Conservation (phyloP, 2,113 vertebrate genomes). For the Hemichromis elongatus region DNA sequence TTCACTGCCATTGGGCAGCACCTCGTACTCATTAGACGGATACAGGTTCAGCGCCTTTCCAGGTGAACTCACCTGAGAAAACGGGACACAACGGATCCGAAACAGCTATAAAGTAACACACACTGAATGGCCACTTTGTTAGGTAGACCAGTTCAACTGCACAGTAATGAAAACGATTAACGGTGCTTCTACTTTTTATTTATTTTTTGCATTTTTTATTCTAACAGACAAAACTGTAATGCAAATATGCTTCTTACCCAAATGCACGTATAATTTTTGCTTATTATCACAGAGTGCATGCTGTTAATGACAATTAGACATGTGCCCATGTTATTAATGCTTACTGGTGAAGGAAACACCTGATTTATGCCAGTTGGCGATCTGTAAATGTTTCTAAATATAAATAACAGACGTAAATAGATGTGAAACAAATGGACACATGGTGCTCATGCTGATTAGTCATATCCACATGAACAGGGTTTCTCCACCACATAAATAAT, state of each 20-base stretch:
- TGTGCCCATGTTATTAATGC: neutral
- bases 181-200: fast-evolving
- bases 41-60: constrained; percentile 76
- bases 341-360: neutral
- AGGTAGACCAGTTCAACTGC: neutral
- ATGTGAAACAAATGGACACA: neutral
- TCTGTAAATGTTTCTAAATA: neutral
- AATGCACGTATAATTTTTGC: neutral
- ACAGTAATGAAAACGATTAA: neutral
- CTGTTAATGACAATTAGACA: neutral
- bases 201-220: neutral
- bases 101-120: neutral
- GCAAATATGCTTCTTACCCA: neutral
- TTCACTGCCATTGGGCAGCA: constrained; percentile 88
- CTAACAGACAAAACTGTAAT: neutral
- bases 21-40: constrained; percentile 83
- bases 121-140: neutral
- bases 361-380: neutral
- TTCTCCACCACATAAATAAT: neutral
- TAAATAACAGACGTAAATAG: neutral
- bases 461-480: neutral
- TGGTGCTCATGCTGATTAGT: neutral
- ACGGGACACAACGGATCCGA: neutral
- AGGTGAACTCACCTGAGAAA: constrained; percentile 88
- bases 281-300: neutral